Evolutionary conservation across 1,140 invertebrate genomes (phyloP).

Genomic region (Hypsibius dujardini): DNA sequence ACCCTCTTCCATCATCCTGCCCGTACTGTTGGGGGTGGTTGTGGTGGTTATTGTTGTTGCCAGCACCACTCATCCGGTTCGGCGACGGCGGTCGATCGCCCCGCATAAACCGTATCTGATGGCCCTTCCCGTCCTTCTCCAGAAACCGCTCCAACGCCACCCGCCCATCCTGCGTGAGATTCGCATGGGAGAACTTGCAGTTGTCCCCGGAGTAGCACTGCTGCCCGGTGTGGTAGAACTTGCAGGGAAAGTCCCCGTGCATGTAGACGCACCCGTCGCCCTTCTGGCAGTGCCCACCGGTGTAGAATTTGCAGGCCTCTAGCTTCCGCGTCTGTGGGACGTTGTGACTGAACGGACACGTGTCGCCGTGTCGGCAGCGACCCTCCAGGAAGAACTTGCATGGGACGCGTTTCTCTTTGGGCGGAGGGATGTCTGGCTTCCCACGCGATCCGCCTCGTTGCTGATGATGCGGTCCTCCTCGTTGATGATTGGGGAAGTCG

Average conservation of each 20-base stretch:
- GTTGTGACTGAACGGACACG: slow-evolving; percentile 69
- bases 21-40: too few species aligned
- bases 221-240: slow-evolving; percentile 80
- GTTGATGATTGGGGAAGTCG: too few species aligned
- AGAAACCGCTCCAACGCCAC: background rate
- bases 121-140: background rate
- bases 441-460: background rate
- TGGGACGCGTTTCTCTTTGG: slow-evolving; percentile 10
- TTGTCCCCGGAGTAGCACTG: slow-evolving; percentile 55
- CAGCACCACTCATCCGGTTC: too few species aligned
- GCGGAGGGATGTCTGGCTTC: background rate
- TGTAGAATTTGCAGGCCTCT: slow-evolving; percentile 89
- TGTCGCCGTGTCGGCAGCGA: slow-evolving; percentile 38
- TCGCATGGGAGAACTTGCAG: slow-evolving; percentile 83
- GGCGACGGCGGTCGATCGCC: too few species aligned
- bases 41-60: too few species aligned
- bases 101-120: background rate
- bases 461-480: too few species aligned
- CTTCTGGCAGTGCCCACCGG: slow-evolving; percentile 86
- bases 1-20: too few species aligned
- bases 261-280: slow-evolving; percentile 85
- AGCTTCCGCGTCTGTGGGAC: slow-evolving; percentile 57
- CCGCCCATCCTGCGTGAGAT: slow-evolving; percentile 46
- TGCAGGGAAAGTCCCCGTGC: slow-evolving; percentile 90
- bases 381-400: slow-evolving; percentile 16